Evolutionary conservation across 2,888 invertebrate genomes (phyloP).

Genomic region (Parasteatoda lunata): DNA sequence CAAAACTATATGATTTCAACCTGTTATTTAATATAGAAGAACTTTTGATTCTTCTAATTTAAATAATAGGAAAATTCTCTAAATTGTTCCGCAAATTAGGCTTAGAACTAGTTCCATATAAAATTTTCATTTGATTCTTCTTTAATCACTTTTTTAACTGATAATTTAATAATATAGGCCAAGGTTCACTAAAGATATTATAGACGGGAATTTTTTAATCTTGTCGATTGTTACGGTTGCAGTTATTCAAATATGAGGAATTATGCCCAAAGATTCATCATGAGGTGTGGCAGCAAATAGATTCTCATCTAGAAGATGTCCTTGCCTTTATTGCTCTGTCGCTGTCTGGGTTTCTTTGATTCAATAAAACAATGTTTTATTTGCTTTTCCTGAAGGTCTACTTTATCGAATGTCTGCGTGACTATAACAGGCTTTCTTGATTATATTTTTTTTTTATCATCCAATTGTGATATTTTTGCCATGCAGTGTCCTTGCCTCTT

Average conservation of each 20-base stretch:
- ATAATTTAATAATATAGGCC: neutral
- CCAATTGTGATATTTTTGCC: no score
- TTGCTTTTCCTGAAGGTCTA: neutral
- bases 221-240: neutral
- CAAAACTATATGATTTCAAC: neutral
- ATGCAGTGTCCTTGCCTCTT: no score
- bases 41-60: neutral
- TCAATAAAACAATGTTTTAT: neutral
- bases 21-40: neutral
- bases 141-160: neutral
- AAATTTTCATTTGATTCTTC: neutral
- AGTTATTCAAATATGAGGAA: neutral
- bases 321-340: neutral
- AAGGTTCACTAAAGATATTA: neutral
- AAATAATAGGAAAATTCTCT: neutral
- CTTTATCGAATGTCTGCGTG: neutral
- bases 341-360: neutral
- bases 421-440: neutral
- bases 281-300: neutral
- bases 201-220: neutral
- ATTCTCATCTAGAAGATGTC: neutral
- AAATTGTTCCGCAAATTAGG: neutral
- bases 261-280: neutral
- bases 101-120: neutral
- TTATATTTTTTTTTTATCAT: no score